Base-by-base conservation (phyloP, 1,140 invertebrate genomes). In the Cotesia glomerata region DNA sequence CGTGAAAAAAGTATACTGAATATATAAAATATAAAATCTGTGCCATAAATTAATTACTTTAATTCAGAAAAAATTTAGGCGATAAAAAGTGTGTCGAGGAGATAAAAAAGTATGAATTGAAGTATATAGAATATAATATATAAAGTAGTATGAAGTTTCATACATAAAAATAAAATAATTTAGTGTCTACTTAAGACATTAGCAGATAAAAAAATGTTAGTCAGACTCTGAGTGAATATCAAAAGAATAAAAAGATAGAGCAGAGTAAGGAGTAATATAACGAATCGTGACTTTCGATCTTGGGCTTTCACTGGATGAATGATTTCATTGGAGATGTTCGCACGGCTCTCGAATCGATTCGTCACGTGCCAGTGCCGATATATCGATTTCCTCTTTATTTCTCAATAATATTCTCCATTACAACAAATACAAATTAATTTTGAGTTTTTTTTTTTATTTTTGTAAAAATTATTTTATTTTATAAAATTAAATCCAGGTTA, bases 341-440 rank as follows among this genome's bases (percentile, higher is more conserved):
- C 62, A 66, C 69, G 62, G 63, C 36, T 16, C 62, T 52, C 69
- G 56, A 66, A 67, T 61, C 73, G 68, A 74, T 71, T 74, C 63
- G 69, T 71, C 73, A 67, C 64, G 64, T 68, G 63, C 52, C 36
- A 72, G 35, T 58, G 26, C 62, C 69, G 62, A 70, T 70, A 61
- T 66, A 74, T 74, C 69, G 68, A 72, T 72, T 72, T 75, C 66
- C 59, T 63, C 49, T 36, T 69, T 70, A 26, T 3, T 26, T 26
- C 26, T 26, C 26, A 26, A 26, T 26, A 26, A 26, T 26, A 26
- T 2, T 26, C 26, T 26, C 26, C 26, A 26, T 26, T 26, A 26
- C 26, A 26, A 26, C 26, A 26, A 26, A 26, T 26, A 26, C 26
- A 26, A 26, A 26, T 26, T 26, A 26, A 2, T 26, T 26, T 26